phyloP scores from a whole-genome alignment of 2,888 invertebrate genomes.

The Caradrina clavipalpis region DNA sequence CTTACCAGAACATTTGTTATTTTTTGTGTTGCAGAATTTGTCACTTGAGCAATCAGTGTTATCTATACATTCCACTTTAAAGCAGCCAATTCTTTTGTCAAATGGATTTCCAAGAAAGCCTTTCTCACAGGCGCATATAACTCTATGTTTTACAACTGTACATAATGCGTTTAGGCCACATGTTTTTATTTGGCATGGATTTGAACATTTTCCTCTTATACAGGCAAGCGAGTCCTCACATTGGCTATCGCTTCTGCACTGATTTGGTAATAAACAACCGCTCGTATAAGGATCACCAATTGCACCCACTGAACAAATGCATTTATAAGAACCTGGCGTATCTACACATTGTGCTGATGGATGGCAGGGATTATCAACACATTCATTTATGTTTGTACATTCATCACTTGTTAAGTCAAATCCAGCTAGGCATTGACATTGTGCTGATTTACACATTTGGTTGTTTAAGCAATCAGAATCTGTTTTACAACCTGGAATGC shows the following conservation, averaged over 20 bases:
- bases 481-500: conserved; percentile 95
- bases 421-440: conserved; percentile 95
- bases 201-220: conserved; percentile 94
- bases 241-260: conserved; percentile 94
- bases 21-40: conserved; percentile 94
- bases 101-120: conserved; percentile 96
- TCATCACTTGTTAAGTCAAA: conserved; percentile 94
- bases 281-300: conserved; percentile 93
- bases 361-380: conserved; percentile 95
- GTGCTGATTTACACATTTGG: conserved; percentile 94
- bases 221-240: conserved; percentile 95
- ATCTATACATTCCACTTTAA: conserved; percentile 96
- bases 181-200: conserved; percentile 93
- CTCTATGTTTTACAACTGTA: conserved; percentile 93
- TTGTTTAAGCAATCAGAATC: conserved; percentile 95
- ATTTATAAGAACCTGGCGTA: conserved; percentile 95
- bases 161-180: conserved; percentile 96
- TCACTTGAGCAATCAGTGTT: conserved; percentile 94
- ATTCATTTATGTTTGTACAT: conserved; percentile 96
- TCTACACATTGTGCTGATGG: conserved; percentile 95
- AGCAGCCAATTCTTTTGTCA: conserved; percentile 95
- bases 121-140: conserved; percentile 94
- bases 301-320: conserved; percentile 94
- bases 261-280: conserved; percentile 94
- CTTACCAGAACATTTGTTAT: conserved; percentile 95